These are phyloP conservation scores for Periphyllus acericola DNA, from an alignment of 2,888 invertebrate genomes.

Conservation along the genomic window DNA sequence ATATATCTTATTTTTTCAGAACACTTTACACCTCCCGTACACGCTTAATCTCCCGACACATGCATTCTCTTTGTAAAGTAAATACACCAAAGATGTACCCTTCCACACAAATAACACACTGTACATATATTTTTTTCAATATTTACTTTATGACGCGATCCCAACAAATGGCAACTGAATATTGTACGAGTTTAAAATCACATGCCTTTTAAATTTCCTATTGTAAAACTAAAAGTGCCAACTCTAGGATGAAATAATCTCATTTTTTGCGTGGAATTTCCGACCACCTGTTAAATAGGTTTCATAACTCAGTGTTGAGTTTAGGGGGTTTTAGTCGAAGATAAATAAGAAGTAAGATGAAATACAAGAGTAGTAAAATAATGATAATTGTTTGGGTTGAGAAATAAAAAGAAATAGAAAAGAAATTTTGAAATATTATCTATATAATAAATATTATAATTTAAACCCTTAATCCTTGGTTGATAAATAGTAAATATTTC, in stretches of 20 bases:
- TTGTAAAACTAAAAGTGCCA: neutral
- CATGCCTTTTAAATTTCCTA: neutral
- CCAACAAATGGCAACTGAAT: conserved; percentile 54
- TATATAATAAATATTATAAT: too few relatives aligned
- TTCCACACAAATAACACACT: neutral
- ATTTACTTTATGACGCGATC: conserved; percentile 47
- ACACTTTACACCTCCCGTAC: conserved; percentile 38
- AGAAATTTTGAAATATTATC: neutral
- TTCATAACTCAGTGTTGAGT: neutral
- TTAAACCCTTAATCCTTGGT: neutral
- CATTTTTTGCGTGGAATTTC: neutral
- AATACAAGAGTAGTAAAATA: neutral
- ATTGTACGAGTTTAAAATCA: conserved; percentile 26
- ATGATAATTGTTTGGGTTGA: neutral
- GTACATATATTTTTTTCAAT: conserved; percentile 19
- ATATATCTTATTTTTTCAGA: conserved; percentile 20
- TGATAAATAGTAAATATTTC: too few relatives aligned
- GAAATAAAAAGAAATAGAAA: neutral
- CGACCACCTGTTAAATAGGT: neutral
- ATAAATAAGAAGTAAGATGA: too few relatives aligned
- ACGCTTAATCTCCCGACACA: conserved; percentile 42
- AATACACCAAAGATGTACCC: conserved; percentile 22
- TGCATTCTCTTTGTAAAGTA: conserved; percentile 51
- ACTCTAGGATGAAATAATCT: conserved; percentile 3
- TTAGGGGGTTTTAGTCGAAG: neutral